These are phyloP conservation scores for Acronicta psi DNA, from an alignment of 2,888 invertebrate genomes.

Conservation along the genomic window DNA sequence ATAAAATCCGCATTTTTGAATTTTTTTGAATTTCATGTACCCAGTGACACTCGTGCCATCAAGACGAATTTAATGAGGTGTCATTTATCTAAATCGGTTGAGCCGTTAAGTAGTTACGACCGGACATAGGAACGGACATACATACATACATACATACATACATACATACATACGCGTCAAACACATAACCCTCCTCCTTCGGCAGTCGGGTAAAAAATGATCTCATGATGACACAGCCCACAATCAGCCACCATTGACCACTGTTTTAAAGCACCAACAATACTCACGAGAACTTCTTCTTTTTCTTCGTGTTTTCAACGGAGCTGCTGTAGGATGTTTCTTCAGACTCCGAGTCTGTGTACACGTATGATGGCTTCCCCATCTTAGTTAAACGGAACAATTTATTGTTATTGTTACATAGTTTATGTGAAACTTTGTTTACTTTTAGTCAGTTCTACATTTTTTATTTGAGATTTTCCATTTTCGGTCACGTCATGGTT, in stretches of 20 bases:
- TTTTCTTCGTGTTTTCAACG: slow-evolving; percentile 69
- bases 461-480: slow-evolving; percentile 20
- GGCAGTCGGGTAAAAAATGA: not conserved
- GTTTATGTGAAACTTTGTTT: not conserved
- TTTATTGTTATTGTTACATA: not conserved
- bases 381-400: slow-evolving; percentile 51
- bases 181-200: too few relatives aligned
- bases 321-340: slow-evolving; percentile 68
- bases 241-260: not conserved
- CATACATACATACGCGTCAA: too few relatives aligned
- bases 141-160: too few relatives aligned
- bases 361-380: slow-evolving; percentile 68
- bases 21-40: too few relatives aligned
- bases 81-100: too few relatives aligned
- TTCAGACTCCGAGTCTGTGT: slow-evolving; percentile 71
- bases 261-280: not conserved
- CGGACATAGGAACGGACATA: too few relatives aligned
- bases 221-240: not conserved
- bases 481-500: slow-evolving; percentile 9
- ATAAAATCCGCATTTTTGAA: too few relatives aligned
- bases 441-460: not conserved
- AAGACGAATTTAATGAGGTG: too few relatives aligned
- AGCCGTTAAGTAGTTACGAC: too few relatives aligned
- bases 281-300: slow-evolving; percentile 72
- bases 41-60: too few relatives aligned